Conservation (phyloP, 2,888 invertebrate species). For the Acleris literana region DNA sequence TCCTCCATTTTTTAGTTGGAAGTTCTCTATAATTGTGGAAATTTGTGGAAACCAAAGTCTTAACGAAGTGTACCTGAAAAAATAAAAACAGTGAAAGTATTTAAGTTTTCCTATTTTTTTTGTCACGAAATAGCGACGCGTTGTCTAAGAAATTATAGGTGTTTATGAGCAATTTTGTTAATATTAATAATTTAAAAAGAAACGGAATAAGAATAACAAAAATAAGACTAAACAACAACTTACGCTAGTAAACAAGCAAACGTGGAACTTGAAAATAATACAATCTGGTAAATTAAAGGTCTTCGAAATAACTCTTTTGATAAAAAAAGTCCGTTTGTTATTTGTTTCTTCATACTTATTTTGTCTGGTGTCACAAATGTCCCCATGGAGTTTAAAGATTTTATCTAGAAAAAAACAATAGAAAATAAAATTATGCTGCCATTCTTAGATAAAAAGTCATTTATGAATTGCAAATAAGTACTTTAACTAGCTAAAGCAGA, state of each 20-base stretch:
- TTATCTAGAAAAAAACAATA: conserved; percentile 49
- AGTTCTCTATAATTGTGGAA: conserved; percentile 60
- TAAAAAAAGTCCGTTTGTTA: conserved; percentile 51
- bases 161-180: background rate
- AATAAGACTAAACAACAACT: conserved; percentile 41
- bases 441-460: too few relatives aligned
- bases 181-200: background rate
- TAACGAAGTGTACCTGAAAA: conserved; percentile 56
- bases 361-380: conserved; percentile 44
- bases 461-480: too few relatives aligned
- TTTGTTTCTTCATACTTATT: conserved; percentile 50
- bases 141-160: background rate
- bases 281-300: conserved; percentile 48
- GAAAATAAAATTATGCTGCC: too few relatives aligned
- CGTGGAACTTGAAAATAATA: conserved; percentile 51
- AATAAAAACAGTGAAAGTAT: background rate
- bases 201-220: background rate
- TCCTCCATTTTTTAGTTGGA: conserved; percentile 46
- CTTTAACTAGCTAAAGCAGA: too few relatives aligned
- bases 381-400: conserved; percentile 46
- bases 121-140: background rate
- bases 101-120: too few relatives aligned
- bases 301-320: conserved; percentile 52
- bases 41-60: conserved; percentile 63
- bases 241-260: conserved; percentile 57